Base-by-base conservation (phyloP, 2,888 invertebrate species). In the Conchocele bisecta region DNA sequence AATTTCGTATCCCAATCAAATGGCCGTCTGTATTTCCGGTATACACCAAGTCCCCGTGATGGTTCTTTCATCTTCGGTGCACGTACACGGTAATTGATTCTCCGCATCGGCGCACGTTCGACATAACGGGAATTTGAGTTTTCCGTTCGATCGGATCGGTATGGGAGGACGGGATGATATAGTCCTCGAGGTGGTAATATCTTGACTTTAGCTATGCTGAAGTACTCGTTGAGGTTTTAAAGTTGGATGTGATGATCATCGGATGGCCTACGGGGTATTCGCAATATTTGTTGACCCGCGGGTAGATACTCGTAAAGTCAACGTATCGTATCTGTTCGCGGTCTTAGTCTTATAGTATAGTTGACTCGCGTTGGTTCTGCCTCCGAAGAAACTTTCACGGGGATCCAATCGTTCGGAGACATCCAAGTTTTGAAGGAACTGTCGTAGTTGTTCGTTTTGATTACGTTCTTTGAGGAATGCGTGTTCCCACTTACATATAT, bases 111-210 rank as follows among this genome's bases (percentile, higher is more conserved):
- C 66, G 57, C 76, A 79, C 0, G 75, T 82, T 15, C 82, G 65
- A 80, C 91, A 91, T 3, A 91, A 35, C 1, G 83, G 70, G 78
- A 91, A 91, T 71, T 88, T 82, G n/a, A 91, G 63, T 64, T 86
- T 84, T 0, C 76, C 75, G 53, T 85, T 79, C 42, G 84, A 80
- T 61, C 78, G 75, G 2, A 80, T 61, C 78, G 75, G 2, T 71
- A 58, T 0, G 89, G 89, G 13, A 90, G 63, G 0, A 89, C 87
- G 0, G 87, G 89, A 53, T 85, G 84, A 56, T 80, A 89, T 7
- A 89, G 61, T 3, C 72, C 51, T 35, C 69, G 39, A 3, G 85
- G 87, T 7, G 87, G 84, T 15, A 86, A 28, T 1, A 87, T 65
- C 48, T 59, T 76, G 48, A 83, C 83, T 31, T 84, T 72, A 17